Base-by-base conservation (phyloP, 2,888 invertebrate species). In the Helobdella robusta region DNA sequence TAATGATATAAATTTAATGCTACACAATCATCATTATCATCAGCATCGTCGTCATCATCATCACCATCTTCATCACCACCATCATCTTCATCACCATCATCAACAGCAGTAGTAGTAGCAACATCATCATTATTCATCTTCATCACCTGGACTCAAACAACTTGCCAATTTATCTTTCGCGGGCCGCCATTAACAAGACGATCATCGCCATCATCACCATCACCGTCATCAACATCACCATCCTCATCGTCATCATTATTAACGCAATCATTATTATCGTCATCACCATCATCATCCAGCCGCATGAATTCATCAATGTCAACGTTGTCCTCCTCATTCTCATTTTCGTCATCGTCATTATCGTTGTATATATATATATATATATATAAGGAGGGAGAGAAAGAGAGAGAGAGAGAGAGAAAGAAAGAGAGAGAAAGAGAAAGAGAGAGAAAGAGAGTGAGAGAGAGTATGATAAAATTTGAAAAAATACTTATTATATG, bases 161-260 rank as follows among this genome's bases (percentile, higher is more conserved):
- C 32, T 30, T 32, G 32, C 56, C 56, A 56, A 56, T 56, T 56
- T 56, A 56, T 56, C 56, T 56, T 56, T 56, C 32, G 30, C 28
- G n/a, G n/a, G 56, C 28, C 56, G 56, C 56, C 56, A 56, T 56
- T 56, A 56, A 56, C 56, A 56, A 56, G 56, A 56, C 20, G 56
- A 56, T 56, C 56, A 28, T 28, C 56, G 32, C 32, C 56, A 56
- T 30, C 44, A 40, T 40, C 44, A 40, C 44, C 44, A n/a, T n/a
- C n/a, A 32, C 1, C 56, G 56, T 30, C 32, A 32, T 56, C 56
- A 56, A 15, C 44, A n/a, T n/a, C 44, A 40, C n/a, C n/a, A 15
- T 40, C 11, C 11, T 40, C 11, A n/a, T n/a, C n/a, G n/a, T n/a
- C n/a, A 56, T 56, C 56, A 28, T 28, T 32, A 56, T 56, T 32